Conservation (phyloP, 1,140 invertebrate genomes). For the Cyclina sinensis region DNA sequence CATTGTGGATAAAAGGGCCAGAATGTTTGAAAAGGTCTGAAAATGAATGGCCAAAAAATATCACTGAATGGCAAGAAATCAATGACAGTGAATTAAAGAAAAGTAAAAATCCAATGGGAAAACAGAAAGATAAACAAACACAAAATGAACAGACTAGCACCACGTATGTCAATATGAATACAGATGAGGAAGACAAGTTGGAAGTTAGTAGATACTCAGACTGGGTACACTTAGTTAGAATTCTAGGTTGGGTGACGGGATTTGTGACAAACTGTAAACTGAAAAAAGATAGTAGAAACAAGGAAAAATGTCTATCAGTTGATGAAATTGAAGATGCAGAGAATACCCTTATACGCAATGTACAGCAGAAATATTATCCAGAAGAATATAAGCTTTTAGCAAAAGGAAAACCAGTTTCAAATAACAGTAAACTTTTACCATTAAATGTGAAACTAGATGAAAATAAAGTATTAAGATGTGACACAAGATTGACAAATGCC, state of each 20-base stretch:
- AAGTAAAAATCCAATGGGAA: not conserved
- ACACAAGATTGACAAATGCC: conserved; percentile 29
- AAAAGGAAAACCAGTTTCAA: conserved; percentile 19
- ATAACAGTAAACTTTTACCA: too few species aligned
- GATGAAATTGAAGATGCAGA: too few species aligned
- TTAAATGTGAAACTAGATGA: too few species aligned
- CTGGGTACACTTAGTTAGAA: conserved; percentile 10
- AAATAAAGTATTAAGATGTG: too few species aligned
- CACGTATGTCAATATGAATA: too few species aligned
- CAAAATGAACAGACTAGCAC: not conserved
- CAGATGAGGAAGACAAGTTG: not conserved
- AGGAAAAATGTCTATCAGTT: too few species aligned
- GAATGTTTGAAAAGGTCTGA: not conserved
- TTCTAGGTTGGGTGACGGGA: conserved; percentile 11
- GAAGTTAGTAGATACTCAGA: conserved; percentile 5
- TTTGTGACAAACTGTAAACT: not conserved
- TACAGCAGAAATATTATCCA: not conserved
- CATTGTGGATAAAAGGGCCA: not conserved
- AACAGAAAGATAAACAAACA: not conserved
- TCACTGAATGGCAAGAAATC: not conserved
- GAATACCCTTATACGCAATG: too few species aligned
- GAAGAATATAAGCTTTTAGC: conserved; percentile 1
- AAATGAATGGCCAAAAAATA: not conserved
- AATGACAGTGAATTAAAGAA: not conserved
- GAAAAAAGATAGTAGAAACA: not conserved